Conservation (phyloP, 2,113 vertebrate genomes). For the Sphaerodactylus townsendi region DNA sequence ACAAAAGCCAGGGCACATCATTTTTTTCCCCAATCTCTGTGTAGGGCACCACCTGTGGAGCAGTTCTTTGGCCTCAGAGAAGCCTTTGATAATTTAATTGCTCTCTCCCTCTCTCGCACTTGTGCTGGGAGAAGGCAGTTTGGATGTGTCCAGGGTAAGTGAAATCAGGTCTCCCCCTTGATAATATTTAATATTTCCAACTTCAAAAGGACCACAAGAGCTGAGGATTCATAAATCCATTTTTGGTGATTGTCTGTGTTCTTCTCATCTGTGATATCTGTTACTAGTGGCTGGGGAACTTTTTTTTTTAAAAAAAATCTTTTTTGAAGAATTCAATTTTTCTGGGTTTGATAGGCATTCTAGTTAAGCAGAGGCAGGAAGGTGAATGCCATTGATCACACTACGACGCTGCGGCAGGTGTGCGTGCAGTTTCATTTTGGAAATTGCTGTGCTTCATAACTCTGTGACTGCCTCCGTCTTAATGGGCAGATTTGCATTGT, state of each 20-base stretch:
- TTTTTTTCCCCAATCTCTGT: no score
- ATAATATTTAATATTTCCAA: conserved; percentile 55
- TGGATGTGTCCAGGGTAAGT: conserved; percentile 40
- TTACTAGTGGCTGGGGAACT: conserved; percentile 40
- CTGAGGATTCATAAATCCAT: conserved; percentile 41
- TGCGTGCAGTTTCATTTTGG: background rate
- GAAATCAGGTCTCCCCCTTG: conserved; percentile 46
- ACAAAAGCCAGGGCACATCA: no score
- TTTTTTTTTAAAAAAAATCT: conserved; percentile 25
- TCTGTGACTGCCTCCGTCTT: conserved; percentile 40
- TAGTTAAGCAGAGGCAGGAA: conserved; percentile 40
- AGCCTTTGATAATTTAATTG: background rate
- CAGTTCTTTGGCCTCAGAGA: background rate
- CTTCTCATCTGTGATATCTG: conserved; percentile 55
- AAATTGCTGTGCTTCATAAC: conserved; percentile 39
- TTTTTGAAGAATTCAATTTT: conserved; percentile 54
- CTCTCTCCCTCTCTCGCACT: no score
- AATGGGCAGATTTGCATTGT: conserved; percentile 47
- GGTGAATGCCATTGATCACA: conserved; percentile 44
- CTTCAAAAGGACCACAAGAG: conserved; percentile 37
- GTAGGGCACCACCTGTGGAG: background rate
- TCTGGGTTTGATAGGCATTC: conserved; percentile 50
- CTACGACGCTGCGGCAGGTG: background rate
- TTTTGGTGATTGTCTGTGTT: conserved; percentile 48
- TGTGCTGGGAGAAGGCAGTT: conserved; percentile 48